A percentile compares a stretch with the other conserved stretches of the same genome.
Evolutionary conservation across 2,113 vertebrate genomes (phyloP).

Genomic region (Potamarius usumacintae): DNA sequence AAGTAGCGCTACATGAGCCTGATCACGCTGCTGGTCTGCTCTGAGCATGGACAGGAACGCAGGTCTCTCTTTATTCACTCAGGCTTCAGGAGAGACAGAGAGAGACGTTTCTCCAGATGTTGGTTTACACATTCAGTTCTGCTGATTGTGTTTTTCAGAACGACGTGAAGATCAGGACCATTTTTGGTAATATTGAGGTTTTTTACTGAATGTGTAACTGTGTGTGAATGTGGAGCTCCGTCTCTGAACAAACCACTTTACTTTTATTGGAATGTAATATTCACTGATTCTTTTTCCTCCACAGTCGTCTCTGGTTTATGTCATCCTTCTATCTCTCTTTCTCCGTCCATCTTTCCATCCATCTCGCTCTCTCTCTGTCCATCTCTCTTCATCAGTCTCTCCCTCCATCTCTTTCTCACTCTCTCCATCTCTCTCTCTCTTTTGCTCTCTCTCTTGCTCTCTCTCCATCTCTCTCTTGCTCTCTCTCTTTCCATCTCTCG

Average conservation of each 20-base stretch:
- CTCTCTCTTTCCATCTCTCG: no score
- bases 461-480: no score
- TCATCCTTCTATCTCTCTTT: not conserved
- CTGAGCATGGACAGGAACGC: no score
- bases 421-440: not conserved
- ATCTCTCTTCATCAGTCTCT: not conserved
- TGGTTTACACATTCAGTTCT: not conserved
- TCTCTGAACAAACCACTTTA: not conserved
- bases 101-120: not conserved
- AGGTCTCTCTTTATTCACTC: no score
- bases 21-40: no score
- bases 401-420: not conserved
- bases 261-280: slow-evolving; percentile 28
- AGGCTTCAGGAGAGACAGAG: not conserved
- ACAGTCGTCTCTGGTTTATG: slow-evolving; percentile 9
- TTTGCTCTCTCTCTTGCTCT: no score
- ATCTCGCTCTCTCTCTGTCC: slow-evolving; percentile 28
- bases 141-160: not conserved
- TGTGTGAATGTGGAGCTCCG: not conserved
- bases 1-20: no score
- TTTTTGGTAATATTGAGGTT: not conserved
- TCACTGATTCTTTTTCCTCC: slow-evolving; percentile 45
- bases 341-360: not conserved
- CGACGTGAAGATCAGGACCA: not conserved
- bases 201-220: not conserved